These are phyloP conservation scores for Nilaparvata lugens DNA, from an alignment of 1,140 invertebrate genomes.

Conservation along the genomic window DNA sequence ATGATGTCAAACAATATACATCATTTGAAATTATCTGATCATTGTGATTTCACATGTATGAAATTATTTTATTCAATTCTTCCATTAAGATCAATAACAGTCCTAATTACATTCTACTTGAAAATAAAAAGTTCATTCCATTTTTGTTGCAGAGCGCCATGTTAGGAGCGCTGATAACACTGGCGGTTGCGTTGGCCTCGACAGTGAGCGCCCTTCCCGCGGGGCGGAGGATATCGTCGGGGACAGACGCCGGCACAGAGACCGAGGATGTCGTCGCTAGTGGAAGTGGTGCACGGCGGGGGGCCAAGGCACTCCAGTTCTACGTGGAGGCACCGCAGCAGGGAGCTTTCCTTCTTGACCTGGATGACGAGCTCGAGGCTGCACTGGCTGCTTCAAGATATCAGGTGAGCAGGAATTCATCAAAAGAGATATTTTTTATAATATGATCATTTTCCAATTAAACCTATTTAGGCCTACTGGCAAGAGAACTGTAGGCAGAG, in stretches of 20 bases:
- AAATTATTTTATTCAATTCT: too few species aligned
- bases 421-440: not conserved
- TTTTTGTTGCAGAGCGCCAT: slow-evolving; percentile 7
- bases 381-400: slow-evolving; percentile 4
- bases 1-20: too few species aligned
- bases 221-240: not conserved
- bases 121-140: too few species aligned
- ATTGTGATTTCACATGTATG: too few species aligned
- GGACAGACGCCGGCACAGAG: not conserved
- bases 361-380: slow-evolving; percentile 11
- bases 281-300: slow-evolving; percentile 8
- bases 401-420: not conserved
- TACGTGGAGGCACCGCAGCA: slow-evolving; percentile 12
- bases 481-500: too few species aligned
- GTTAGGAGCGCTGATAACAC: not conserved
- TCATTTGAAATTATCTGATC: too few species aligned
- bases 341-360: slow-evolving; percentile 2
- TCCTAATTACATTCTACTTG: too few species aligned
- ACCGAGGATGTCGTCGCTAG: not conserved
- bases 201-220: not conserved
- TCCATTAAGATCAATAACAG: too few species aligned
- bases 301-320: slow-evolving; percentile 10
- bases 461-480: too few species aligned
- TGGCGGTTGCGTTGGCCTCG: not conserved
- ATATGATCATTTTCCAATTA: not conserved